Evolutionary conservation across 2,113 vertebrate species (phyloP).

Genomic region (Euleptes europaea): DNA sequence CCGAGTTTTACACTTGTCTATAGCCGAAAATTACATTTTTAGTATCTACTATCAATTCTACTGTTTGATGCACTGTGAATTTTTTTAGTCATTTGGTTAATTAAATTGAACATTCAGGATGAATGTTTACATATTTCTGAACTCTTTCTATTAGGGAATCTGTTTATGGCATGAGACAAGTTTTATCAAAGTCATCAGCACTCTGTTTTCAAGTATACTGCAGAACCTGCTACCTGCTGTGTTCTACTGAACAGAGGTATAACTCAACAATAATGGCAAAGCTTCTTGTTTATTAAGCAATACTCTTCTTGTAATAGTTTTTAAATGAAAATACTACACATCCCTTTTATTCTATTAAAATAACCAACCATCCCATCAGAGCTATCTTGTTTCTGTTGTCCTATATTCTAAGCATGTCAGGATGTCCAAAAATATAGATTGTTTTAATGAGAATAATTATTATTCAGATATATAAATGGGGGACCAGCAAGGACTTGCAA

Average conservation of each 20-base stretch:
- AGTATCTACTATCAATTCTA: slow-evolving; percentile 7
- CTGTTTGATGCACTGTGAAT: background rate
- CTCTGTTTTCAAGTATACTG: slow-evolving; percentile 1
- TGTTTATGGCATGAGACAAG: background rate
- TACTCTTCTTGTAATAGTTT: background rate
- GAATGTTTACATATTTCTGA: slow-evolving; percentile 32
- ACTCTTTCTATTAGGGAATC: slow-evolving; percentile 16
- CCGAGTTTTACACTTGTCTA: background rate
- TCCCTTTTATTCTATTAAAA: background rate
- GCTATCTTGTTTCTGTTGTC: background rate
- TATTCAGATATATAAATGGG: too few species aligned
- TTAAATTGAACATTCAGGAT: slow-evolving; percentile 23
- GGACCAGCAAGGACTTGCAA: too few species aligned
- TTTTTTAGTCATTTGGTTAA: slow-evolving; percentile 18
- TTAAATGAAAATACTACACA: background rate
- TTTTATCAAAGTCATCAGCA: background rate
- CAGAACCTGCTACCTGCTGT: slow-evolving; percentile 27
- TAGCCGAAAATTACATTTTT: background rate
- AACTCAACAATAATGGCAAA: slow-evolving; percentile 25
- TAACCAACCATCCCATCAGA: background rate
- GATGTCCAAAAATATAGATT: background rate
- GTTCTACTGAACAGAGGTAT: slow-evolving; percentile 53
- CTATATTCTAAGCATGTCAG: too few species aligned
- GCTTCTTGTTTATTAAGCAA: background rate
- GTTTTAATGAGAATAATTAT: too few species aligned